Conservation (phyloP, 1,140 invertebrate species). For the Araneus ventricosus region DNA sequence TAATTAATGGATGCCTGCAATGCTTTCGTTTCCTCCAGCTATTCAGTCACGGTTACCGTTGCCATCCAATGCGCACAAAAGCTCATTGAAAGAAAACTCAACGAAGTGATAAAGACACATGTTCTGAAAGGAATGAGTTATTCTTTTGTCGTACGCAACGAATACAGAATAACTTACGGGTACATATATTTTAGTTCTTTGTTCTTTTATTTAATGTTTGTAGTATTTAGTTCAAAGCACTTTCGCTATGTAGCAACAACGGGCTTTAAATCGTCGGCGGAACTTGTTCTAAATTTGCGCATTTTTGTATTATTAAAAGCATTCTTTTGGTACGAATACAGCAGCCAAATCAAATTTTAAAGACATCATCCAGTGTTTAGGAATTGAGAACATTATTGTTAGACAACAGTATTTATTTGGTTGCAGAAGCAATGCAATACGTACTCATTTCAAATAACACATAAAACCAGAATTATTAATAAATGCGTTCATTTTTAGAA, state of each 20-base stretch:
- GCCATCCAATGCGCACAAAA: not conserved
- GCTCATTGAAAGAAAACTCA: not conserved
- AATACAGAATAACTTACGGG: not conserved
- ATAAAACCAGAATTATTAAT: too few relatives aligned
- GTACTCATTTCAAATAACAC: too few relatives aligned
- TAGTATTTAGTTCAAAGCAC: not conserved
- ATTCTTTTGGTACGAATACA: not conserved
- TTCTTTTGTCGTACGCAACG: not conserved
- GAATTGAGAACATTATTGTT: too few relatives aligned
- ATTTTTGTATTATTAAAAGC: not conserved
- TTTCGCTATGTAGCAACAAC: not conserved
- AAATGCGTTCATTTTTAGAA: too few relatives aligned
- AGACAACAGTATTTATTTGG: too few relatives aligned
- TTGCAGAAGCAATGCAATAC: too few relatives aligned
- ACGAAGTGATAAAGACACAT: not conserved
- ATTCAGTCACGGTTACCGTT: not conserved
- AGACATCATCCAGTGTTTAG: not conserved
- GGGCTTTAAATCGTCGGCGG: not conserved
- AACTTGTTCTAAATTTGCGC: not conserved
- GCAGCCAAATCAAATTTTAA: not conserved
- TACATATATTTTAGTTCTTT: not conserved
- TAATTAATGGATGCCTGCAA: not conserved
- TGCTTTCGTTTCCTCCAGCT: not conserved
- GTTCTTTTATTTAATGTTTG: not conserved
- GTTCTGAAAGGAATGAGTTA: not conserved